These are phyloP conservation scores for Cecropterus lyciades DNA, from an alignment of 1,140 invertebrate species.

Conservation along the genomic window DNA sequence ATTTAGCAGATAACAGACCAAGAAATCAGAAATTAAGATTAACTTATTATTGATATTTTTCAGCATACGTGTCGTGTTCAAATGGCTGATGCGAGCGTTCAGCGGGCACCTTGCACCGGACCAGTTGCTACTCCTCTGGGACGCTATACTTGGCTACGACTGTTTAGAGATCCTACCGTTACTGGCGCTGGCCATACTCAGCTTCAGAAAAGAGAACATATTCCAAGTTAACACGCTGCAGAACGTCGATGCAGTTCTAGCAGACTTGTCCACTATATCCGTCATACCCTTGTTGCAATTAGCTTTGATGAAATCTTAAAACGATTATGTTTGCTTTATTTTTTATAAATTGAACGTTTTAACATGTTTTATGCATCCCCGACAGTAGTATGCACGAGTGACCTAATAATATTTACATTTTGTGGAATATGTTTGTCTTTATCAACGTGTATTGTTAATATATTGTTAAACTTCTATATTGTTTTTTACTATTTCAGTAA, in stretches of 20 bases:
- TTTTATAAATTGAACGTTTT: too few species aligned
- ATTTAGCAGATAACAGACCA: too few species aligned
- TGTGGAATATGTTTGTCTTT: too few species aligned
- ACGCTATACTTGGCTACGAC: conserved; percentile 95
- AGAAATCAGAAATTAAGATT: too few species aligned
- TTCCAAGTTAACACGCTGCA: conserved; percentile 92
- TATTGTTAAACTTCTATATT: too few species aligned
- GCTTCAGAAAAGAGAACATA: conserved; percentile 96
- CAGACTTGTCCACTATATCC: conserved; percentile 95
- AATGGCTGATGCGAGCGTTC: conserved; percentile 98
- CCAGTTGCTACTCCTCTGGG: conserved; percentile 96
- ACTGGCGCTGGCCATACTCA: conserved; percentile 94
- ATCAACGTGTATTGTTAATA: too few species aligned
- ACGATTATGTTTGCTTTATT: too few species aligned
- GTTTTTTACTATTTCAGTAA: too few species aligned
- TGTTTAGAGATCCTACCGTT: conserved; percentile 95
- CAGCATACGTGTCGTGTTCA: conserved; percentile 94
- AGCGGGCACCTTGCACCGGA: conserved; percentile 96
- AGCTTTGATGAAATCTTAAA: conserved; percentile 75
- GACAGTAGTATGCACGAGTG: too few species aligned
- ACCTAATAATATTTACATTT: too few species aligned
- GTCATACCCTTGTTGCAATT: conserved; percentile 90
- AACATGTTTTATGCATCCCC: too few species aligned
- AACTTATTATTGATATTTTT: conserved; percentile 34
- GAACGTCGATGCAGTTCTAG: conserved; percentile 94